Evolutionary conservation across 2,797 vertebrate genomes (phyloP), one percentile per base, ranked within the genome.

Genomic region (Cossypha caffra): DNA sequence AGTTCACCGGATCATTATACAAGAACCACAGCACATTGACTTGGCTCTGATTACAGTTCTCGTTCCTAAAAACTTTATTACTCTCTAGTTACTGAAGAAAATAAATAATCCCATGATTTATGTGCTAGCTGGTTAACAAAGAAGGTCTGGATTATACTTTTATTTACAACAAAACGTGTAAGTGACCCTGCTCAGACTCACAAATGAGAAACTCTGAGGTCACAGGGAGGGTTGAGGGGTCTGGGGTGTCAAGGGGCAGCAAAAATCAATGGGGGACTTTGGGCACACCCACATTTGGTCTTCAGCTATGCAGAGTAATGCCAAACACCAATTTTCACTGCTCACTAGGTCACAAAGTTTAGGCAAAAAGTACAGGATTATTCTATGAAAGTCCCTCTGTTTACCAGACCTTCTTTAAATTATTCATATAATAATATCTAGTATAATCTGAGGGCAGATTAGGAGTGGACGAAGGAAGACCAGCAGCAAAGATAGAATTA

Each of bases 41-140:
- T 86, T 63, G 42, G 55, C 55, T 74, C 86, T 79, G 75, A 93
- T 80, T 80, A 63, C 23, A 80, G 61, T 37, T 85, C 74, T 85
- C 35, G 35, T 88, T 93, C 57, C 94, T 58, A 88, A 93, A 93
- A 93, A 43, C 12, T 48, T 77, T 86, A 50, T 74, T 90, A 59
- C 35, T 89, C 51, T 61, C 48, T n/a, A 52, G 61, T 82, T 89
- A 74, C 50, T 91, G 81, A 71, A 86, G 37, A 75, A 95, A 83
- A 94, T 54, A 11, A 90, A 77, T 78, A 93, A 84, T 54, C 38
- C 58, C 47, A 20, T 68, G 87, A 82, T 89, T 95, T 80, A 87
- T 42, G 55, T 43, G 24, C 59, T 76, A 47, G 67, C 45, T 87
- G 69, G 35, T 69, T 76, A 80, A 80, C 67, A 31, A 62, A 55